Evolutionary conservation across 2,888 invertebrate genomes (phyloP).

Genomic region (Chalcosyrphus nemorum): DNA sequence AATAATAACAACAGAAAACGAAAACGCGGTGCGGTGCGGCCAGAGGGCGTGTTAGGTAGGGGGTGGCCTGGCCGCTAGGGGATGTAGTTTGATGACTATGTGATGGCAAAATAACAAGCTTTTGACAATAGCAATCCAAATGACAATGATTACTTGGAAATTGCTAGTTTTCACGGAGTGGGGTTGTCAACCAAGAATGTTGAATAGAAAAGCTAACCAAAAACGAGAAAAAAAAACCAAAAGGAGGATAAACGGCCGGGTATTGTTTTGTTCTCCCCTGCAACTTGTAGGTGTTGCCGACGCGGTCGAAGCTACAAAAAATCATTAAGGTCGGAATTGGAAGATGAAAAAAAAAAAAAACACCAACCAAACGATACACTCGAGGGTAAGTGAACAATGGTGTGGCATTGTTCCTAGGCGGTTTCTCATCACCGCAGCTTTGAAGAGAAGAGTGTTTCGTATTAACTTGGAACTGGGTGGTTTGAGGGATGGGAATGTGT

Average conservation of each 20-base stretch:
- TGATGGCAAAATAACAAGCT: constrained; percentile 29
- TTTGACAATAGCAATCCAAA: constrained; percentile 43
- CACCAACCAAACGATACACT: neutral
- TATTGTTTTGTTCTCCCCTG: neutral
- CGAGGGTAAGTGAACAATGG: neutral
- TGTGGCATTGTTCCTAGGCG: constrained; percentile 8
- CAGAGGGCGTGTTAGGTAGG: neutral
- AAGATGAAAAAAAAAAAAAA: neutral
- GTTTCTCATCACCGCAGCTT: constrained; percentile 12
- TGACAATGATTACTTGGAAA: constrained; percentile 53
- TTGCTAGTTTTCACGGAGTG: constrained; percentile 20
- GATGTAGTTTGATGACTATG: constrained; percentile 15
- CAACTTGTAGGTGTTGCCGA: neutral
- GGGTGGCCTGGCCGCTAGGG: neutral
- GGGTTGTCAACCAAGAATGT: neutral
- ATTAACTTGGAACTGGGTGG: neutral
- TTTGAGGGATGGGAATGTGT: neutral
- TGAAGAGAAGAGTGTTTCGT: neutral
- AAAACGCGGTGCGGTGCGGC: neutral
- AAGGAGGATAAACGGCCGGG: neutral
- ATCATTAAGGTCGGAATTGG: constrained; percentile 1
- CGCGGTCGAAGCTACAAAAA: neutral
- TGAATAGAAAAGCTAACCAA: neutral
- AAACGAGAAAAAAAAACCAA: neutral
- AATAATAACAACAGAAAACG: constrained; percentile 29